A percentile compares a stretch with the other conserved stretches of the same genome.
Conservation (phyloP, 1,140 invertebrate genomes). For the Sinella curviseta region DNA sequence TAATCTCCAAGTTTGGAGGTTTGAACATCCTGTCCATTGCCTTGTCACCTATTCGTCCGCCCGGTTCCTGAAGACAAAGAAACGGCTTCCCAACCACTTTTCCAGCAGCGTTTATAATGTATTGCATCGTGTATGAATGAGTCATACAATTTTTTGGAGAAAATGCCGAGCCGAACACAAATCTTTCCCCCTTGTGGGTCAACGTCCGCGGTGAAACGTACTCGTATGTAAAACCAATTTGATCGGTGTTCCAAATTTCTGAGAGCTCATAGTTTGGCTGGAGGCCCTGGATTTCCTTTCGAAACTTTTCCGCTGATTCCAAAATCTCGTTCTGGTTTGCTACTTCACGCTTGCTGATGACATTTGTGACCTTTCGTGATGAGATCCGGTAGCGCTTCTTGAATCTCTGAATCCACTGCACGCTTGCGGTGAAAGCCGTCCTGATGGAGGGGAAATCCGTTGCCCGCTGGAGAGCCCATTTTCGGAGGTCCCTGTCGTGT, state of each 20-base stretch:
- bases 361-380: conserved; percentile 15
- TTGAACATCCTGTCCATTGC: conserved; percentile 19
- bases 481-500: neutral
- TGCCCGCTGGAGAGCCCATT: neutral
- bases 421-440: too few relatives aligned
- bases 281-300: neutral
- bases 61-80: conserved; percentile 30
- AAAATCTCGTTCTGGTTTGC: neutral
- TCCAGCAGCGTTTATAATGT: conserved; percentile 10
- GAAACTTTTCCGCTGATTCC: neutral
- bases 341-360: neutral
- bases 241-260: conserved; percentile 22
- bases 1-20: conserved; percentile 28
- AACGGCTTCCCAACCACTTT: neutral
- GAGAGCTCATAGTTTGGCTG: neutral
- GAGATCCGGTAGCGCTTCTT: conserved; percentile 2
- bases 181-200: conserved; percentile 1
- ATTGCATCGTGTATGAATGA: conserved; percentile 27
- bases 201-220: neutral
- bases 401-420: conserved; percentile 7
- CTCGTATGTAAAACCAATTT: conserved; percentile 27
- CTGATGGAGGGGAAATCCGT: neutral
- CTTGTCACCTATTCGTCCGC: conserved; percentile 30
- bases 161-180: neutral
- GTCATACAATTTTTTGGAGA: conserved; percentile 24